Base-by-base conservation (phyloP, 2,113 vertebrate species). In the Chinchilla lanigera region DNA sequence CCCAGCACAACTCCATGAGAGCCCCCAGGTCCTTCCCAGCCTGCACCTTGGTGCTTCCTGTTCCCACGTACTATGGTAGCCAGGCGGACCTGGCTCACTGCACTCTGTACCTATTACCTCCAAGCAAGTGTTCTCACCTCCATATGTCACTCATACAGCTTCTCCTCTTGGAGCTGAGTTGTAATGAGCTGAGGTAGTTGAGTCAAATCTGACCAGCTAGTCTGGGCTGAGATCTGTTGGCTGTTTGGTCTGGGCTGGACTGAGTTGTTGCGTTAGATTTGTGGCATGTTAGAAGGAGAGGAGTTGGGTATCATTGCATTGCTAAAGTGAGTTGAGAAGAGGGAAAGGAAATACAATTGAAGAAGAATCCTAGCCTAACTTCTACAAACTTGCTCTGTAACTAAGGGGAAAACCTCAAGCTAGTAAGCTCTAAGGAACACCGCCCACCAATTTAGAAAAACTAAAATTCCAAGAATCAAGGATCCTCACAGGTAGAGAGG, bases 31-130 rank as follows among this genome's bases (percentile, higher is more conserved):
- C 44, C 20, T 58, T 33, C 44, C 60, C 44, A 8, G 0, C 41
- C 33, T 19, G 28, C 47, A 22, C 20, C 54, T 35, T 60, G 14
- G 24, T 28, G 35, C 16, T 67, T 93, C 35, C 60, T 54, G 13
- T 22, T 9, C 13, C 26, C 13, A 17, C 7, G 7, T 47, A 8
- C 20, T 33, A 11, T 26, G 50, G 20, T 20, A 60, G 87, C 20
- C n/a, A 75, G 80, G 56, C 69, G 52, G n/a, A 14, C 88, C 3
- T 3, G 44, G 67, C 26, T 65, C 24, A 35, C 50, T 3, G n/a
- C 4, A 1, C 19, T 20, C 30, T 28, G 0, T 6, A 6, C 50
- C 50, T 38, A 1, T 0, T 38, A 14, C 2, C 5, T n/a, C 58
- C 35, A 0, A 3, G 44, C 89, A 60, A 52, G 8, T 28, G 47